These are phyloP conservation scores for Ectemnius cavifrons DNA, from an alignment of 2,888 invertebrate species.

Conservation along the genomic window DNA sequence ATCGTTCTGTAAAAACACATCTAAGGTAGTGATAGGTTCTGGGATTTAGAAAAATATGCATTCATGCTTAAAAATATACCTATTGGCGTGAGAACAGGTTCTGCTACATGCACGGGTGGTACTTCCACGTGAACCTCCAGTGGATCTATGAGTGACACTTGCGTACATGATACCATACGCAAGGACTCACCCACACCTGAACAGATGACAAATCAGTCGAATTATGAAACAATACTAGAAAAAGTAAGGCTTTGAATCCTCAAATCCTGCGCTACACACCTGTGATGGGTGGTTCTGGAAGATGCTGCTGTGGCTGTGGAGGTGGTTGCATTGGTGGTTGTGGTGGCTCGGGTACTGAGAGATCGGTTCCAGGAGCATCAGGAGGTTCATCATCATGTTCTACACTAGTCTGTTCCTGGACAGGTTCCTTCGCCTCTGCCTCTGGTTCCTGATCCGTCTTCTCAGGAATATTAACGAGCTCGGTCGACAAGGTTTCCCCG, in stretches of 20 bases:
- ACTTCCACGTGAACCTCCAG: slow-evolving; percentile 87
- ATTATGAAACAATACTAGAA: slow-evolving; percentile 5
- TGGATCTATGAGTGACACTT: slow-evolving; percentile 84
- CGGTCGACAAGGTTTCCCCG: slow-evolving; percentile 71
- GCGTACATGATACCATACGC: slow-evolving; percentile 81
- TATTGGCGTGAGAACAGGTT: slow-evolving; percentile 88
- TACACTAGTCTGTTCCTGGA: slow-evolving; percentile 36
- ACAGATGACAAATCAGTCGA: slow-evolving; percentile 2
- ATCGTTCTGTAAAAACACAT: slow-evolving; percentile 81
- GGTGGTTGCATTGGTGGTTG: slow-evolving; percentile 36
- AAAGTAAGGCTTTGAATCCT: neutral
- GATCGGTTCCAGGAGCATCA: slow-evolving; percentile 27
- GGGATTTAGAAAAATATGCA: neutral
- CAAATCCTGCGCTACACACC: slow-evolving; percentile 21
- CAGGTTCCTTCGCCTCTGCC: slow-evolving; percentile 24
- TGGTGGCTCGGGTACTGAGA: slow-evolving; percentile 52
- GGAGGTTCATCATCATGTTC: slow-evolving; percentile 55
- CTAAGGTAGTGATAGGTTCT: neutral
- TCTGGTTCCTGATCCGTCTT: slow-evolving; percentile 46
- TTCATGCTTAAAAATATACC: slow-evolving; percentile 77
- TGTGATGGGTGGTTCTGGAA: slow-evolving; percentile 46
- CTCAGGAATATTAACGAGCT: slow-evolving; percentile 46
- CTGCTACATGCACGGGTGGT: slow-evolving; percentile 86
- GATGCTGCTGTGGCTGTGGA: slow-evolving; percentile 45
- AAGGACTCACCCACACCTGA: slow-evolving; percentile 77